Evolutionary conservation across 2,797 vertebrate species (phyloP), one percentile per base, ranked within the genome.

Genomic region (Thamnophis elegans): DNA sequence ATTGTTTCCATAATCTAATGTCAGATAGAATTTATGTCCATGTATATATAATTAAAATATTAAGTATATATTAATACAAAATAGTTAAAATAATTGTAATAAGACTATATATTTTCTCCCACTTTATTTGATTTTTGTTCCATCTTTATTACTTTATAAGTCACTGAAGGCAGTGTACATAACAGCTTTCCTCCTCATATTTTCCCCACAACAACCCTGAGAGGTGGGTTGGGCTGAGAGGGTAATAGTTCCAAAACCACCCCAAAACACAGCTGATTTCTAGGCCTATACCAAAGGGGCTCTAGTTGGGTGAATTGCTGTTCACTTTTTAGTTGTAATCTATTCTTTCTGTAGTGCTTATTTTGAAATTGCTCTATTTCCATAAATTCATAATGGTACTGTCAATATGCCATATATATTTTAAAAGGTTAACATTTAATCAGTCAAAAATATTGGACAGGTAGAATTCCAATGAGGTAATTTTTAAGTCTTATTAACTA

Each of bases 401-500:
- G 47, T n/a, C 78, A 82, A n/a, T 25, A 32, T 60, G 32, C 13
- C 16, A 13, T 28, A 10, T 53, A 28, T 85, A 25, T 89, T 85
- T 47, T 10, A 87, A 56, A 90, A 51, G 26, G 3, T 32, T 87
- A 73, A 62, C 4, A 47, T 42, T 20, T 10, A 82, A 4, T 94
- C 8, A 36, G 85, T 95, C 93, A 93, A 25, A 93, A 95, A 94
- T 94, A 91, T 68, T 82, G 0, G 0, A 94, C 89, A 73, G 73
- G 94, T 93, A 95, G 92, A 96, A 94, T 96, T 96, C 94, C 96
- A 95, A 95, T 0, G 2, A 95, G 87, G 6, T 59, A n/a, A 94
- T n/a, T 82, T 96, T 94, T 88, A 93, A 93, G 94, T 95, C 94
- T 92, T 94, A 94, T 94, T 94, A 96, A 93, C 90, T 91, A 90